Base-by-base conservation (phyloP, 2,888 invertebrate genomes). In the Colostygia pectinataria region DNA sequence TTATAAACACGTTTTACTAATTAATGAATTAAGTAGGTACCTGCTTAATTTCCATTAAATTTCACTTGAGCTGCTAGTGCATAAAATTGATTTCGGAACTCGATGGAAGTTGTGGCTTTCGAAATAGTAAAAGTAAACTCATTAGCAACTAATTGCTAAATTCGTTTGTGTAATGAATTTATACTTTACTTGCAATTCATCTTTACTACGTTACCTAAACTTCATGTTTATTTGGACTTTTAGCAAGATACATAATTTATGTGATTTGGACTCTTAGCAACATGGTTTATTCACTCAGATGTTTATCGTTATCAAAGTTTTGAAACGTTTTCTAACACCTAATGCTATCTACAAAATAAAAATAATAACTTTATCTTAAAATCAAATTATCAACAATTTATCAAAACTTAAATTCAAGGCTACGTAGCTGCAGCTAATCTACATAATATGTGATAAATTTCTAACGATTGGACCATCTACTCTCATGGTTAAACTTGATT, bases 41-140 rank as follows among this genome's bases (percentile, higher is more conserved):
- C 18, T 32, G 31, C 31, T 32, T 32, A 6, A 20, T 29, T 43
- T 34, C 56, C 55, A 61, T 32, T 62, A 48, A 68, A 69, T 72
- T 72, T 69, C 63, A 65, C 69, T 69, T 68, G 44, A 62, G 66
- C 61, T 65, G 61, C 61, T 68, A 61, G 62, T 63, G 68, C 70
- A 68, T 71, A 56, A 66, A 70, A 73, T 72, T 53, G 62, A 67
- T 70, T 70, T 70, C 66, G 63, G 66, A 68, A 71, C 66, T 66
- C 53, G 31, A 63, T 65, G 59, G 36, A 65, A 61, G 40, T 53
- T 53, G 45, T 63, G 45, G 55, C 40, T 71, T 71, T 67, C 56
- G 58, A 64, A 71, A 74, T 67, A 65, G 68, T 71, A 71, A 71
- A 71, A 68, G 71, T 65, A 48, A 50, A 60, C 53, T 63, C 47